phyloP scores from a whole-genome alignment of 2,888 invertebrate genomes.

The Blastobasis adustella region DNA sequence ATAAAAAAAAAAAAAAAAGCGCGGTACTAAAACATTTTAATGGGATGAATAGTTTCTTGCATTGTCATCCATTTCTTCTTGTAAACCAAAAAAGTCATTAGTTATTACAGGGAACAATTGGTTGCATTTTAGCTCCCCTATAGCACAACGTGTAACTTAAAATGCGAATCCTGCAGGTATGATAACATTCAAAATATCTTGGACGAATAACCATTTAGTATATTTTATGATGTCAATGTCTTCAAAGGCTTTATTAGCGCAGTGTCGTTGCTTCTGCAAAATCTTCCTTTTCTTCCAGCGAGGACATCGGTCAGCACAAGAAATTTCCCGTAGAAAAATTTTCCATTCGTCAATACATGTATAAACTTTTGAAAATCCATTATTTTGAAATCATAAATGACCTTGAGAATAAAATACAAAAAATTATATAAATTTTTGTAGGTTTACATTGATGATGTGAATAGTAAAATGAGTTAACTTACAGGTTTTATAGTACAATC shows the following conservation, averaged over 20 bases:
- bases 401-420: background rate
- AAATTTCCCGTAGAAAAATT: conserved; percentile 10
- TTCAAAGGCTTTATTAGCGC: background rate
- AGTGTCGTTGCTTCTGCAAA: background rate
- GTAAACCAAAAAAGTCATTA: too few species aligned
- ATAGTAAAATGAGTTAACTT: background rate
- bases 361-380: background rate
- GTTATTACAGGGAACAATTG: too few species aligned
- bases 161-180: too few species aligned
- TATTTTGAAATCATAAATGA: background rate
- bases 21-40: too few species aligned
- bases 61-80: too few species aligned
- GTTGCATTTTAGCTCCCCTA: too few species aligned
- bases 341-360: conserved; percentile 3
- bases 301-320: conserved; percentile 1
- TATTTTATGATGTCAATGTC: too few species aligned
- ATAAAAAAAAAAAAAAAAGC: too few species aligned
- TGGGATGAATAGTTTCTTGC: too few species aligned
- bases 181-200: too few species aligned
- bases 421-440: background rate
- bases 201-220: too few species aligned
- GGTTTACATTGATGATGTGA: background rate
- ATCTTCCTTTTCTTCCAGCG: background rate
- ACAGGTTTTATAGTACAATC: conserved; percentile 1
- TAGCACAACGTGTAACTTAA: too few species aligned